phyloP scores from a whole-genome alignment of 2,888 invertebrate species.

The Chirona hameri region DNA sequence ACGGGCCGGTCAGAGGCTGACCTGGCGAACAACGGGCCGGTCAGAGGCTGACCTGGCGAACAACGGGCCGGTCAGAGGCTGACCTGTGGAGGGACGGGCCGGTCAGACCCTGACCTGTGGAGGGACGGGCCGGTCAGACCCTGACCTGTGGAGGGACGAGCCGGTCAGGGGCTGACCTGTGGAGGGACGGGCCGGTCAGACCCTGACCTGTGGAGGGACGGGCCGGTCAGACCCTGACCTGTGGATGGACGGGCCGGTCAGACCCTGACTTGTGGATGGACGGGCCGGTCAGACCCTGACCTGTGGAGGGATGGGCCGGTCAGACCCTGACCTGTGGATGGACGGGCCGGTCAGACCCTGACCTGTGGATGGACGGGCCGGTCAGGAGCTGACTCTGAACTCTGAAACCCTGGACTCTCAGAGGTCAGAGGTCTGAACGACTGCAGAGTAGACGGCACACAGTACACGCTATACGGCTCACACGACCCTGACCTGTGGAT shows the following conservation, averaged over 20 bases:
- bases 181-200: conserved; percentile 35
- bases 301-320: conserved; percentile 39
- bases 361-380: conserved; percentile 42
- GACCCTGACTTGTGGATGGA: conserved; percentile 50
- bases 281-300: conserved; percentile 51
- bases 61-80: conserved; percentile 43
- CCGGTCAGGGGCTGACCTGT: conserved; percentile 50
- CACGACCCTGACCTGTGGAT: no score
- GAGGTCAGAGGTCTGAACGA: no score
- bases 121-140: conserved; percentile 45
- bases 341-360: conserved; percentile 49
- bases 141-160: conserved; percentile 46
- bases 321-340: conserved; percentile 51
- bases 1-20: conserved; percentile 46
- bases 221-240: conserved; percentile 52
- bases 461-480: no score
- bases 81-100: conserved; percentile 44
- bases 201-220: conserved; percentile 50
- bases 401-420: no score
- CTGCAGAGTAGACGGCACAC: no score
- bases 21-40: conserved; percentile 42
- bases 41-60: conserved; percentile 50
- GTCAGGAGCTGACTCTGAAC: neutral
- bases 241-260: neutral
- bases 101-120: conserved; percentile 52